Base-by-base conservation (phyloP, 2,797 vertebrate genomes). In the Aeoliscus strigatus region DNA sequence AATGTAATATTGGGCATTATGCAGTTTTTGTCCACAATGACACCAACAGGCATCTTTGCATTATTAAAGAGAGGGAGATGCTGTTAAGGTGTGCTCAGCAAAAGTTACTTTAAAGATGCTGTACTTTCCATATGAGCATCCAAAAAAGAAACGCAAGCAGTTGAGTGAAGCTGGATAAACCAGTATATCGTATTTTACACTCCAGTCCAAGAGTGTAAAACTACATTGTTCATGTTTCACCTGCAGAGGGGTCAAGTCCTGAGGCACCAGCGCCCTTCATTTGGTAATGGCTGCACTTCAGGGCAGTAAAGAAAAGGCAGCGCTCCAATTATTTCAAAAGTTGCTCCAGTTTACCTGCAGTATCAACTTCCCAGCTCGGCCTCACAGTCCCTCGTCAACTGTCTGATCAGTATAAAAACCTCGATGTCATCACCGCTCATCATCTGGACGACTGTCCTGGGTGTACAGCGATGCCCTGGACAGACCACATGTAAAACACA, bases 311-410 rank as follows among this genome's bases (percentile, higher is more conserved):
- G 43, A 32, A 48, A 55, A 48, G 35, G 40, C 28, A 17, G 31
- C 18, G 18, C 66, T 66, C 72, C 42, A 61, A 52, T 61, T 56
- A 70, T 46, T 67, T 66, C 56, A 74, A 70, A 76, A 70, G 46
- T 43, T 45, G 34, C 34, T 14, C 48, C 39, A 50, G 51, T 51
- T 69, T 51, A 64, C 40, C 60, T 54, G 60, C 58, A 42, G 51
- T 39, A 43, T 39, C 24, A 49, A 5, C 32, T 61, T 38, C 42
- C 46, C n/a, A n/a, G n/a, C n/a, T n/a, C n/a, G n/a, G n/a, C n/a
- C n/a, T n/a, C n/a, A n/a, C n/a, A n/a, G n/a, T n/a, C n/a, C n/a
- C n/a, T n/a, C n/a, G n/a, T n/a, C n/a, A n/a, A n/a, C n/a, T n/a
- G n/a, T n/a, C n/a, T n/a, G n/a, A n/a, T n/a, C n/a, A n/a, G n/a